A percentile compares a stretch with the other conserved stretches of the same genome.
Evolutionary conservation across 2,797 vertebrate species (phyloP).

Genomic region (Ctenopoma kingsleyae): DNA sequence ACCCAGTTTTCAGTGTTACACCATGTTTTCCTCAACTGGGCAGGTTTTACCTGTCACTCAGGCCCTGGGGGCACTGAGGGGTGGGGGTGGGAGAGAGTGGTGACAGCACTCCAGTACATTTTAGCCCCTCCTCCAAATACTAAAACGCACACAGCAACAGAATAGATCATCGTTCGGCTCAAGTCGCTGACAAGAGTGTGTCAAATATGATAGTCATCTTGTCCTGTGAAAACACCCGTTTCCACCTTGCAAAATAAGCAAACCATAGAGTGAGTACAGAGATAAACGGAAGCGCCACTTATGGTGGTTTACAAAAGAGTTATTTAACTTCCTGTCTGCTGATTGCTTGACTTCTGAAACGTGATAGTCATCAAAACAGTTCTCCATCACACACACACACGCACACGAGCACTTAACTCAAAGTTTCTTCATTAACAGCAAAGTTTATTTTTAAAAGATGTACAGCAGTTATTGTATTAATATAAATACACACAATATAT

Average conservation of each 20-base stretch:
- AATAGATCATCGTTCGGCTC: conserved; percentile 10
- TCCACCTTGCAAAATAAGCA: background rate
- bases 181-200: conserved; percentile 22
- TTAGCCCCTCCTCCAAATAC: conserved; percentile 54
- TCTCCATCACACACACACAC: no score
- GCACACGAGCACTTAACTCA: no score
- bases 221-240: conserved; percentile 17
- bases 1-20: background rate
- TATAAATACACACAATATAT: no score
- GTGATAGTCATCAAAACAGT: conserved; percentile 2
- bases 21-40: conserved; percentile 20
- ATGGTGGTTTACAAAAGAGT: conserved; percentile 10
- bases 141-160: conserved; percentile 36
- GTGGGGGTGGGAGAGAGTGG: background rate
- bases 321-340: background rate
- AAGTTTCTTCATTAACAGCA: no score
- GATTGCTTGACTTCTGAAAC: background rate
- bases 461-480: no score
- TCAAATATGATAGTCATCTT: conserved; percentile 45
- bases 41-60: conserved; percentile 55
- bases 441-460: no score
- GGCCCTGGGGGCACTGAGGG: background rate
- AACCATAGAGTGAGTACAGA: background rate
- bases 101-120: background rate
- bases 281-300: conserved; percentile 2